Evolutionary conservation across 2,888 invertebrate genomes (phyloP).

Genomic region (Acleris literana): DNA sequence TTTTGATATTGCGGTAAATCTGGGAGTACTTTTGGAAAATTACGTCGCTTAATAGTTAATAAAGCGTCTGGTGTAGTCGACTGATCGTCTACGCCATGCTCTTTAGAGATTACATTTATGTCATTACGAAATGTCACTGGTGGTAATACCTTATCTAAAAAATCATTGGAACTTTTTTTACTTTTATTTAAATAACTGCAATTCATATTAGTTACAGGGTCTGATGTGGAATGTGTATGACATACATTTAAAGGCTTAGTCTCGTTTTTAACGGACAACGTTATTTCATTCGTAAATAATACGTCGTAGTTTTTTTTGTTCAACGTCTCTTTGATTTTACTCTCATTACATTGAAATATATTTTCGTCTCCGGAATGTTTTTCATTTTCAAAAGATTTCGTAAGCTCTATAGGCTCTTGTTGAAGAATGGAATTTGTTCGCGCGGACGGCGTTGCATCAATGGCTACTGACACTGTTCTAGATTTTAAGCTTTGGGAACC

Average conservation of each 20-base stretch:
- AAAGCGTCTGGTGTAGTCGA: slow-evolving; percentile 88
- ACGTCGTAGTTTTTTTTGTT: slow-evolving; percentile 42
- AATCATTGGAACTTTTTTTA: slow-evolving; percentile 54
- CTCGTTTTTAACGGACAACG: slow-evolving; percentile 57
- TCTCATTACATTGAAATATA: slow-evolving; percentile 57
- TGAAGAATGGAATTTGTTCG: slow-evolving; percentile 88
- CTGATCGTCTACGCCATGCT: slow-evolving; percentile 69
- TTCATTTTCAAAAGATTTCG: slow-evolving; percentile 84
- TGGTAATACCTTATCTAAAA: slow-evolving; percentile 65
- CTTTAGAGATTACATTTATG: slow-evolving; percentile 90
- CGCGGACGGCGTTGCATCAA: slow-evolving; percentile 91
- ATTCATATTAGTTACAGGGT: slow-evolving; percentile 85
- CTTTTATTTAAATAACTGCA: slow-evolving; percentile 67
- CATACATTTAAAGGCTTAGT: slow-evolving; percentile 78
- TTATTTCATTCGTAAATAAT: slow-evolving; percentile 69
- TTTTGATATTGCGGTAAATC: slow-evolving; percentile 86
- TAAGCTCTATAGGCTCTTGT: slow-evolving; percentile 90
- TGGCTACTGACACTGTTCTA: slow-evolving; percentile 89
- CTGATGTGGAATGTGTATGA: slow-evolving; percentile 87
- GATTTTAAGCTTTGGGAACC: slow-evolving; percentile 76
- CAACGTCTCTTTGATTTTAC: not conserved
- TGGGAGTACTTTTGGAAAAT: slow-evolving; percentile 94
- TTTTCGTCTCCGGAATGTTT: slow-evolving; percentile 62
- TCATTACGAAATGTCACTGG: slow-evolving; percentile 81
- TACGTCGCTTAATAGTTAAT: slow-evolving; percentile 88